Base-by-base conservation (phyloP, 2,113 vertebrate species). In the Plecotus auritus region DNA sequence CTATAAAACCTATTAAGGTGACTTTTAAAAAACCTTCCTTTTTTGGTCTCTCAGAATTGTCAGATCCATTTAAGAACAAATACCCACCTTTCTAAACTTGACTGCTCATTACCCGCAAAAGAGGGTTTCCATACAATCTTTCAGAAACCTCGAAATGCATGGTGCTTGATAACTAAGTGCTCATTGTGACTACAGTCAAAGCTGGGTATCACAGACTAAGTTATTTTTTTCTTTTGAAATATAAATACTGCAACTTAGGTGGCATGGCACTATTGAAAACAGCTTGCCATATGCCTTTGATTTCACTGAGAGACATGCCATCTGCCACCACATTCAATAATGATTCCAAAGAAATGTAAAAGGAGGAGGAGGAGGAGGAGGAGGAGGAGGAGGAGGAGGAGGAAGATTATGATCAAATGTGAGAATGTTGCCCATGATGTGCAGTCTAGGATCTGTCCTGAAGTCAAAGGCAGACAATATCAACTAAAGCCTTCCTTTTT, bases 261-360 rank as follows among this genome's bases (percentile, higher is more conserved):
- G 94, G 77, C 37, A 67, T 37, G 47, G 23, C 20, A 56, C 49
- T 90, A 76, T 72, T 90, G 73, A 87, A 96, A 94, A 88, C 77
- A 90, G 87, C 40, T 90, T 92, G 82, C 94, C 96, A 97, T 94
- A 97, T 98, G 96, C 82, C 73, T 98, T 96, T 95, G 81, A 86
- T 93, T 96, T 97, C 85, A 88, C 90, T 92, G 90, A 96, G 45
- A 97, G 94, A 96, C 81, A 11, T 95, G 84, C 93, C 97, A 97
- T 87, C 87, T 97, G 92, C 77, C 90, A 97, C 85, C 64, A 40
- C 70, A 49, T 2, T 32, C 76, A 66, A 70, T 74, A 98, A 73
- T 23, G 93, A 74, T 92, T 93, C 74, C 67, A 37, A 82, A 73
- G 81, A 85, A 77, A 54, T 67, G 66, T 23, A 56, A 37, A n/a